Base-by-base conservation (phyloP, 2,113 vertebrate genomes). In the Equus przewalskii region DNA sequence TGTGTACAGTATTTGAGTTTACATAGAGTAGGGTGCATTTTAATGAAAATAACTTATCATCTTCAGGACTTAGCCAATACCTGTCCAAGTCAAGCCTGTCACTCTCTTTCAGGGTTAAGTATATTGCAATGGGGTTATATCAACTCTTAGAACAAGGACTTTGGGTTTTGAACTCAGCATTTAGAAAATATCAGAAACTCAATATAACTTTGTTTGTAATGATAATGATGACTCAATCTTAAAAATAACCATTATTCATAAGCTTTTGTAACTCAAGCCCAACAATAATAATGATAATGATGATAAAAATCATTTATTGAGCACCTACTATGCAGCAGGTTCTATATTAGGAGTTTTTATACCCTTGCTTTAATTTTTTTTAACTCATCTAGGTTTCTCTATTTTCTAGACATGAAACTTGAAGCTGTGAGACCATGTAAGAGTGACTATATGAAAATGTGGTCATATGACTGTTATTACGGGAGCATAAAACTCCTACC, bases 31-130 rank as follows among this genome's bases (percentile, higher is more conserved):
- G 69, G 44, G 24, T 93, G 95, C 96, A 97, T 98, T 96, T 98
- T 97, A 97, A 98, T 98, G 96, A 97, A 97, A 97, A 95, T 84
- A 93, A 97, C 97, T 97, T 79, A 97, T 97, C 97, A 97, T 94
- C 82, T 96, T 95, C 86, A 95, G 60, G 64, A 83, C 28, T 87
- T 86, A 95, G 79, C 82, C 95, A 97, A 80, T 97, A 89, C 0
- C 0, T 69, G 51, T 92, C 72, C 58, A 96, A 76, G 8, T 75
- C 85, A 95, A 88, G 28, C 24, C 81, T 94, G 51, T 49, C 79
- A 91, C 79, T 91, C 44, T 92, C 60, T 86, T 91, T 49, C 36
- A 86, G 64, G 56, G 3, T 89, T 87, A 46, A 91, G 51, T 15
- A 69, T 65, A 56, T 86, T 96, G n/a, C 11, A 69, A 33, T 26